phyloP scores from a whole-genome alignment of 2,888 invertebrate species.

The Synergus umbraculus region DNA sequence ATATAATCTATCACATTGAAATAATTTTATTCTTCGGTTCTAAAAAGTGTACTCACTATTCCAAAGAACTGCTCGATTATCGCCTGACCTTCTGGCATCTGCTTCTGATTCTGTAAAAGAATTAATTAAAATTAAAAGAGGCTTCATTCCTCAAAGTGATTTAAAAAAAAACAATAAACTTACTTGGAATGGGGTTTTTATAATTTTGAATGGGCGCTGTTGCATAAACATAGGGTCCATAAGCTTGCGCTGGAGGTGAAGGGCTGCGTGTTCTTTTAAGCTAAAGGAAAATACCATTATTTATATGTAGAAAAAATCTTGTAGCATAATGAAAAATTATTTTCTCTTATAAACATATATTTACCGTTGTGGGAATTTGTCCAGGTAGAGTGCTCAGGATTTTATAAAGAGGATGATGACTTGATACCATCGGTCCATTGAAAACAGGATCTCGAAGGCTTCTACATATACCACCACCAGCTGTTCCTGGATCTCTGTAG shows the following conservation, averaged over 20 bases:
- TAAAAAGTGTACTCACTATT: constrained; percentile 84
- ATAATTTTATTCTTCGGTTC: background rate
- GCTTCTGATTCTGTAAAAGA: constrained; percentile 85
- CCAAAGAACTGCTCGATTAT: constrained; percentile 90
- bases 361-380: constrained; percentile 75
- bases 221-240: constrained; percentile 80
- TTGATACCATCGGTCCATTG: constrained; percentile 58
- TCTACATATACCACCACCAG: constrained; percentile 80
- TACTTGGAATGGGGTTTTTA: constrained; percentile 81
- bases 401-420: constrained; percentile 76
- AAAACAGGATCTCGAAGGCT: constrained; percentile 84
- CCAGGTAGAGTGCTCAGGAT: constrained; percentile 74
- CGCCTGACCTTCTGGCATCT: constrained; percentile 88
- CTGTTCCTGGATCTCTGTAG: constrained; percentile 70
- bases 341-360: constrained; percentile 46
- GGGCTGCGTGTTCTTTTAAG: constrained; percentile 84
- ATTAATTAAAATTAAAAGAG: constrained; percentile 34
- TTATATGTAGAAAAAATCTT: constrained; percentile 17
- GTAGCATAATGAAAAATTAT: background rate
- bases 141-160: background rate
- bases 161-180: constrained; percentile 66
- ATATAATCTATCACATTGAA: background rate
- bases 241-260: constrained; percentile 79
- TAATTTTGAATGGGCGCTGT: constrained; percentile 80
- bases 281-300: constrained; percentile 14